These are phyloP conservation scores for Eidolon helvum DNA, from an alignment of 2,113 vertebrate species.

Conservation along the genomic window DNA sequence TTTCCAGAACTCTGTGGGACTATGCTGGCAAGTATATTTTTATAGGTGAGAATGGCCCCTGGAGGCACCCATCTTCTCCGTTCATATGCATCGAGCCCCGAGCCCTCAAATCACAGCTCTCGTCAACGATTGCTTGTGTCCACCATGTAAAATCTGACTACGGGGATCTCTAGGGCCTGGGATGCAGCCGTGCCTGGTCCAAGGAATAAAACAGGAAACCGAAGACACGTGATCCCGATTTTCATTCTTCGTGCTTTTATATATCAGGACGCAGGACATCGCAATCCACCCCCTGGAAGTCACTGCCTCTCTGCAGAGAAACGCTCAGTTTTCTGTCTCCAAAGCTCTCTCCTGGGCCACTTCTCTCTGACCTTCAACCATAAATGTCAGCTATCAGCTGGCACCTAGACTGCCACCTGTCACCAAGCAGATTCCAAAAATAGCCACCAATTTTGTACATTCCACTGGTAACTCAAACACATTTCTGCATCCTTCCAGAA, in stretches of 20 bases:
- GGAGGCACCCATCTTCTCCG: not conserved
- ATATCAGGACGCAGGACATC: not conserved
- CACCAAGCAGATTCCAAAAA: not conserved
- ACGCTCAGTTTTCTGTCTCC: not conserved
- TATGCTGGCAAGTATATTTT: not conserved
- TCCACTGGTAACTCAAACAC: not conserved
- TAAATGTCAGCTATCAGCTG: not conserved
- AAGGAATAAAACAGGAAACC: slow-evolving; percentile 1
- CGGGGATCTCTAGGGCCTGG: not conserved
- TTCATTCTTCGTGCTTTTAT: not conserved
- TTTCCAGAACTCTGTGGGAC: not conserved
- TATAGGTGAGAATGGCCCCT: not conserved
- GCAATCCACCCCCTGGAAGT: not conserved
- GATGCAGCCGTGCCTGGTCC: not conserved
- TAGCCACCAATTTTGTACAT: not conserved
- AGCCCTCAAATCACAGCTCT: not conserved
- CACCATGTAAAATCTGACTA: not conserved
- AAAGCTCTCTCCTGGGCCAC: not conserved
- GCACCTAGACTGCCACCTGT: not conserved
- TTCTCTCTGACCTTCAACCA: not conserved
- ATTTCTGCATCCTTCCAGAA: not conserved
- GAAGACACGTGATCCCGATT: not conserved
- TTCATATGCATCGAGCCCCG: not conserved
- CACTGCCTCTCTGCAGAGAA: not conserved
- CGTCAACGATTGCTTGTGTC: not conserved